These are phyloP conservation scores for Callinectes sapidus DNA, from an alignment of 2,888 invertebrate genomes.

Conservation along the genomic window DNA sequence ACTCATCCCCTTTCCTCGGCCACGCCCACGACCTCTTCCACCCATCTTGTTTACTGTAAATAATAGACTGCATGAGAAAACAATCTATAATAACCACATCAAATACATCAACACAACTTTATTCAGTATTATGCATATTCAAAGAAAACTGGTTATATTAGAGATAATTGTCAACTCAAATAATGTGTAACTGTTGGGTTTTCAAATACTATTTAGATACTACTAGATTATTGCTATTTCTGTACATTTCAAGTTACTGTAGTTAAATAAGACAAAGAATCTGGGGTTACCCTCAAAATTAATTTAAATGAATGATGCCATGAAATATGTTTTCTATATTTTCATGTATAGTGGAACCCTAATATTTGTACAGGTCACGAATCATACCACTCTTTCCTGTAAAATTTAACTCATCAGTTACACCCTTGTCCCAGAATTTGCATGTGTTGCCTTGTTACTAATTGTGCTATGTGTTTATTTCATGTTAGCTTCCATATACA, in stretches of 20 bases:
- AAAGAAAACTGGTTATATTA: neutral
- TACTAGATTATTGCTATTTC: no score
- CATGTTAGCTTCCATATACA: no score
- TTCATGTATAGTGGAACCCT: no score
- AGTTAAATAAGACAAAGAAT: no score
- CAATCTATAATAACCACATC: neutral
- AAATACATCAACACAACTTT: neutral
- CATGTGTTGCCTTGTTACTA: no score
- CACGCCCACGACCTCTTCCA: slow-evolving; percentile 74
- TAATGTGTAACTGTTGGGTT: neutral
- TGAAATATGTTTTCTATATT: neutral
- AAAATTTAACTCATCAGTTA: no score
- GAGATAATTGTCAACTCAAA: neutral
- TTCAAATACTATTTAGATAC: neutral
- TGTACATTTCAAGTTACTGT: no score
- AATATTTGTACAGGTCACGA: no score
- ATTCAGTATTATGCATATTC: neutral
- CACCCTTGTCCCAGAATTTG: no score
- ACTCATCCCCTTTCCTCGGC: slow-evolving; percentile 73
- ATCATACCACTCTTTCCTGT: no score
- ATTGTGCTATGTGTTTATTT: no score
- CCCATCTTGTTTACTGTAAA: slow-evolving; percentile 74
- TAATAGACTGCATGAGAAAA: neutral
- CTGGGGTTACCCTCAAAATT: no score
- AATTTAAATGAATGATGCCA: neutral